These are phyloP conservation scores for Nyctalus aviator DNA, from an alignment of 2,797 vertebrate species.

Conservation along the genomic window DNA sequence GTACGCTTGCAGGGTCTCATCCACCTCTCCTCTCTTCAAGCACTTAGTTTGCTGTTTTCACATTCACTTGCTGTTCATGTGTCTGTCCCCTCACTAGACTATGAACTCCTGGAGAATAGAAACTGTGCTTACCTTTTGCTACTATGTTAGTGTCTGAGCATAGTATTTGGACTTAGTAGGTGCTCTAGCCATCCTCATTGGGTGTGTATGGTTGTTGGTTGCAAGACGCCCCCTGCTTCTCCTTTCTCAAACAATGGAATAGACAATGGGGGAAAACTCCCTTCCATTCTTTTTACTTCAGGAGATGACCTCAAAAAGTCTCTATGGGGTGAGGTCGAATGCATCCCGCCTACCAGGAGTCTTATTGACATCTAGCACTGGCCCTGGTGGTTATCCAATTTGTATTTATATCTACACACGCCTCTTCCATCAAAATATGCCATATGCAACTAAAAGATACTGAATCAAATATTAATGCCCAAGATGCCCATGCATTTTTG, in stretches of 20 bases:
- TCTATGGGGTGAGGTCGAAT: background rate
- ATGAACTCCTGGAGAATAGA: background rate
- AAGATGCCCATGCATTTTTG: conserved; percentile 85
- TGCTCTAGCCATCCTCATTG: background rate
- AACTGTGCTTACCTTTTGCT: background rate
- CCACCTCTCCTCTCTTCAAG: background rate
- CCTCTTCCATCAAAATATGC: conserved; percentile 90
- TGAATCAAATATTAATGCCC: conserved; percentile 90
- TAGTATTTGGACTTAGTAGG: background rate
- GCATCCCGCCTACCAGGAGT: background rate
- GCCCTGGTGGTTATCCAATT: conserved; percentile 67
- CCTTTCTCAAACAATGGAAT: background rate
- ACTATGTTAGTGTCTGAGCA: background rate
- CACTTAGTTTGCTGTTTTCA: background rate
- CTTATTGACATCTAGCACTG: conserved; percentile 39
- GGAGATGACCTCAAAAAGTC: background rate
- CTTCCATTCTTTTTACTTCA: conserved; percentile 4
- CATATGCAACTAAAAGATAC: conserved; percentile 88
- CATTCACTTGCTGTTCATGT: background rate
- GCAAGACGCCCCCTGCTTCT: background rate
- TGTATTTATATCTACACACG: conserved; percentile 82
- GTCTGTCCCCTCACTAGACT: background rate
- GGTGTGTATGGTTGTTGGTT: background rate
- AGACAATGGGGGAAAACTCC: background rate
- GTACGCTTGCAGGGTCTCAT: background rate